Evolutionary conservation across 2,888 invertebrate species (phyloP), one percentile per base, ranked within the genome.

Genomic region (Peribatodes rhomboidaria): DNA sequence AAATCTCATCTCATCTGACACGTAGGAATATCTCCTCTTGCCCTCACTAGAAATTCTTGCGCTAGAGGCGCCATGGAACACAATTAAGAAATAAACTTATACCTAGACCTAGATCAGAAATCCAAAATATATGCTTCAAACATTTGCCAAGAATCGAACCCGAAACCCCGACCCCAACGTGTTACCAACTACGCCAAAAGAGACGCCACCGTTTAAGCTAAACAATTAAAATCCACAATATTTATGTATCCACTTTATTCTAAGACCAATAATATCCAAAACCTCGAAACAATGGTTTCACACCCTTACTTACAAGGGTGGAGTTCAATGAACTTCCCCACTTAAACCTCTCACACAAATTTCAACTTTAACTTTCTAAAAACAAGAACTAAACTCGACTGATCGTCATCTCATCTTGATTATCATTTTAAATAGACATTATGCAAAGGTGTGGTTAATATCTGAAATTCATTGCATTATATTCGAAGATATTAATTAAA

Each of bases 281-380:
- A 73, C 80, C 68, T 66, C 77, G 73, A 82, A 85, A 87, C 86
- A 87, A 87, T 84, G 73, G 80, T 71, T 74, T 79, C 73, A 76
- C 82, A 82, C 84, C 86, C 87, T 74, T 80, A 69, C 67, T 56
- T 50, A 67, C 72, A 78, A 80, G 84, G 85, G 77, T 76, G 72
- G 65, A 76, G 87, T 80, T 84, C 83, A 80, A 54, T 74, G 84
- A 84, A 78, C 81, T 65, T 62, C 47, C 47, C 9, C 60, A 66
- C 71, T 63, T 57, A 56, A 57, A 18, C 9, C 63, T 16, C 4
- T 20, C 14, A 53, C 56, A 68, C 64, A 44, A 75, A 71, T 61
- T 61, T 39, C 42, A 50, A 56, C 73, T 49, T 41, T 78, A 71
- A 53, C 1, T 0, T 3, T 6, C 18, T 18, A 0, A 0, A 0